A percentile compares a stretch with the other conserved stretches of the same genome.
These are phyloP conservation scores for Pitangus sulphuratus DNA, from an alignment of 2,797 vertebrate genomes.

Conservation along the genomic window DNA sequence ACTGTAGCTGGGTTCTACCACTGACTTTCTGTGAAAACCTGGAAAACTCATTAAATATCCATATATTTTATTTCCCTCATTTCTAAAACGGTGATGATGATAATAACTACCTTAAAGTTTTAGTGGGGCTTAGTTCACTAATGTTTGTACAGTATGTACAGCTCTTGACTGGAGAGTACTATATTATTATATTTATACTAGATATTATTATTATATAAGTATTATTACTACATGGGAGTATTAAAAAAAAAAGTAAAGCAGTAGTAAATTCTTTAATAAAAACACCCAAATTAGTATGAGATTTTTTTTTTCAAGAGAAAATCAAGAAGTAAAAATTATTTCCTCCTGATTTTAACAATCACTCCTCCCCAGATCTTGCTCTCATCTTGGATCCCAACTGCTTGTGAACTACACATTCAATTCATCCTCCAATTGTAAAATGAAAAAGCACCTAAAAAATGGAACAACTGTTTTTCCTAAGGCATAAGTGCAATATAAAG, in stretches of 20 bases:
- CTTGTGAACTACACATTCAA: not conserved
- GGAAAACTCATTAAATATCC: not conserved
- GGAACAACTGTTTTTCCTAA: not conserved
- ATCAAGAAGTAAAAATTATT: not conserved
- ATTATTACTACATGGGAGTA: not conserved
- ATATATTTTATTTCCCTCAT: not conserved
- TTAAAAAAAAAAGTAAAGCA: not conserved
- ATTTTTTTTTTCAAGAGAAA: not conserved
- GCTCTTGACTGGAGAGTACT: not conserved
- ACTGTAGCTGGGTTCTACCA: not conserved
- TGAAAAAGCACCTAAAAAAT: slow-evolving; percentile 17
- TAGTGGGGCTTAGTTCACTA: not conserved
- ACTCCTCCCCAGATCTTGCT: not conserved
- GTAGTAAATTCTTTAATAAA: not conserved
- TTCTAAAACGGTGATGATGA: not conserved
- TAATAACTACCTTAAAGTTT: not conserved
- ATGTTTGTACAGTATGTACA: not conserved
- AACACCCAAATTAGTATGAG: not conserved
- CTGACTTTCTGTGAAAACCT: not conserved
- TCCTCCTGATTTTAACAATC: not conserved
- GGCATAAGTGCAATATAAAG: slow-evolving; percentile 11
- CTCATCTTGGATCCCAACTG: not conserved
- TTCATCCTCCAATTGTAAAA: not conserved
- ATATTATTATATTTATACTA: no score
- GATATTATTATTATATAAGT: not conserved